Percentiles rank a stretch among this genome's conserved stretches.
phyloP scores from a whole-genome alignment of 1,140 invertebrate genomes.

The Drosophila pallidifrons region DNA sequence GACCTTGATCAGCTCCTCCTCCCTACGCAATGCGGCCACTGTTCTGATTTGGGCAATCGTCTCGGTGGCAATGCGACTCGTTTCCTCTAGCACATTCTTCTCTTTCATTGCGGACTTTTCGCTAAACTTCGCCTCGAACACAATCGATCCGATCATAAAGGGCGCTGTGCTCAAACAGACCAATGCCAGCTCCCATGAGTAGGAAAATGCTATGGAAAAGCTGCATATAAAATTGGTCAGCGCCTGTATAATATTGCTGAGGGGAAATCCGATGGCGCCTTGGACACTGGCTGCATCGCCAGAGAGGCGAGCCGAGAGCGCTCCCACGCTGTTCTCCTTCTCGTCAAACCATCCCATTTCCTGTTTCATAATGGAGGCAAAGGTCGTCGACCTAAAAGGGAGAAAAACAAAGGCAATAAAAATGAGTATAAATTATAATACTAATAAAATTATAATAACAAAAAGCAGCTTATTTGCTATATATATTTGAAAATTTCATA shows the following conservation, averaged over 20 bases:
- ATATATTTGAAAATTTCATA: no score
- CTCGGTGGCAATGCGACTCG: slow-evolving; percentile 90
- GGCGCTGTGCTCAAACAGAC: slow-evolving; percentile 92
- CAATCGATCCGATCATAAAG: slow-evolving; percentile 90
- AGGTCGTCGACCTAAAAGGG: slow-evolving; percentile 86
- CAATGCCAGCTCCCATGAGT: slow-evolving; percentile 92
- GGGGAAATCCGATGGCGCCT: slow-evolving; percentile 92
- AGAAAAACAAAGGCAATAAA: not conserved
- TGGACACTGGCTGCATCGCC: slow-evolving; percentile 93
- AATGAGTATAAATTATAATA: no score
- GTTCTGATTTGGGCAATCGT: slow-evolving; percentile 92
- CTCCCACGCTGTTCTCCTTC: slow-evolving; percentile 91
- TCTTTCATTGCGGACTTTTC: slow-evolving; percentile 88
- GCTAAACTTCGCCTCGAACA: slow-evolving; percentile 89
- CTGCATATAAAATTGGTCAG: slow-evolving; percentile 90
- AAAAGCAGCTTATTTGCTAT: no score
- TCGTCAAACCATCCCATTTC: slow-evolving; percentile 94
- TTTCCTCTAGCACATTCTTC: slow-evolving; percentile 88
- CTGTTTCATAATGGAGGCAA: slow-evolving; percentile 89
- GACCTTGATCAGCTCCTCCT: slow-evolving; percentile 86
- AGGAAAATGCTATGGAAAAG: slow-evolving; percentile 90
- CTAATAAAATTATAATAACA: no score
- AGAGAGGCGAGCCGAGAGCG: slow-evolving; percentile 91
- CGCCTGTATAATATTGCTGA: slow-evolving; percentile 93
- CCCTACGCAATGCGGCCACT: slow-evolving; percentile 88